phyloP scores from a whole-genome alignment of 2,888 invertebrate genomes.

The Pseudococcus jackbeardsleyi region DNA sequence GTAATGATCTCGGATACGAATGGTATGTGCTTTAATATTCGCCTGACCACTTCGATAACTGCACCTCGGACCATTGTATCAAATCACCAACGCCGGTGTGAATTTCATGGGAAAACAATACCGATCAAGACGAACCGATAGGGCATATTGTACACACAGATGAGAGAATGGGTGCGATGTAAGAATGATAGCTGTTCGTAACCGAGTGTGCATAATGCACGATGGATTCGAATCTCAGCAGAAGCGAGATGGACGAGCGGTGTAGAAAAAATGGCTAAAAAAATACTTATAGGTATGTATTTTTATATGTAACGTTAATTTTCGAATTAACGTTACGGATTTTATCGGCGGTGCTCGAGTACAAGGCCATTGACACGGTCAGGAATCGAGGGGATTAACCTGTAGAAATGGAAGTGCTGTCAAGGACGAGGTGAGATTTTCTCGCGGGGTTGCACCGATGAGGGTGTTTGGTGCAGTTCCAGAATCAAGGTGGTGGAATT shows the following conservation, averaged over 20 bases:
- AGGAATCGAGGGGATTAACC: slow-evolving; percentile 31
- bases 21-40: slow-evolving; percentile 57
- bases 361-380: slow-evolving; percentile 24
- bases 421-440: background rate
- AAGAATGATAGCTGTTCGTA: slow-evolving; percentile 51
- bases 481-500: background rate
- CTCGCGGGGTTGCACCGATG: slow-evolving; percentile 1
- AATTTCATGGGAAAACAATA: slow-evolving; percentile 56
- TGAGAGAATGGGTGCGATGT: slow-evolving; percentile 24
- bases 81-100: slow-evolving; percentile 42
- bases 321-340: slow-evolving; percentile 54
- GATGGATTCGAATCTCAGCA: background rate
- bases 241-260: background rate
- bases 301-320: slow-evolving; percentile 35
- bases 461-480: background rate
- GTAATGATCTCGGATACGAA: slow-evolving; percentile 39
- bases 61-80: slow-evolving; percentile 6
- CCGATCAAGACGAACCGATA: background rate
- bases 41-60: slow-evolving; percentile 9
- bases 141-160: background rate
- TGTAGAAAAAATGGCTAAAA: slow-evolving; percentile 36
- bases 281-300: slow-evolving; percentile 4
- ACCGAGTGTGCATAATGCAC: slow-evolving; percentile 46
- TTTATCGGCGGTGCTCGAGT: background rate
- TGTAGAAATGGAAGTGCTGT: background rate